Base-by-base conservation (phyloP, 2,113 vertebrate species). In the Bambusicola thoracicus region DNA sequence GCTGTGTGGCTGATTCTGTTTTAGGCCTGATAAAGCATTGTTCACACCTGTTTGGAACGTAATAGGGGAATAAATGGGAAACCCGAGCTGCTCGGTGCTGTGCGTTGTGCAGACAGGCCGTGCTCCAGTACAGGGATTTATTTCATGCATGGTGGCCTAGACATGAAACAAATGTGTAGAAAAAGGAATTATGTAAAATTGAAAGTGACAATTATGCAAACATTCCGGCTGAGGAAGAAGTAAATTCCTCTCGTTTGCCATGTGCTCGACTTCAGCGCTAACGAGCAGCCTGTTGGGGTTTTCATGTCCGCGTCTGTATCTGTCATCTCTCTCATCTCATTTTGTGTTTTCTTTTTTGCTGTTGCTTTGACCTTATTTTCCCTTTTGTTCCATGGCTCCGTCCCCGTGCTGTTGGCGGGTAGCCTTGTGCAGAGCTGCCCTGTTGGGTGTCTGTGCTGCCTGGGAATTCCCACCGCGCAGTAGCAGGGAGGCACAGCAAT, bases 181-280 rank as follows among this genome's bases (percentile, higher is more conserved):
- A 87, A 92, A 78, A 58, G 87, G 85, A 91, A 95, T 94, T 87
- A 93, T 72, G 79, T 90, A 81, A 92, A 93, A 96, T 88, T 85
- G 92, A 94, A 96, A 96, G 93, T 91, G 91, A 93, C 95, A 95
- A 96, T 96, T 96, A 95, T 86, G 90, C 85, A 94, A 95, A 93
- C 80, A 95, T 92, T 95, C 68, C 65, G 61, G 85, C 44, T 73
- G 90, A 91, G 81, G 91, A 95, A 93, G 91, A 85, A 91, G 89
- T 91, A 84, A 91, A 90, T 90, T 95, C 78, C 92, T 91, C 76
- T 93, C 82, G 88, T 85, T 94, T 91, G 94, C 87, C 95, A 27
- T 88, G 90, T 93, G 87, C 87, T 93, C 1, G 0, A 53, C 62
- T 94, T 84, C 66, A 69, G 79, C 83, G 77, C 77, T 85, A 75